Percentiles rank a stretch among this genome's conserved stretches.
Conservation (phyloP, 1,140 invertebrate genomes). For the Phymorhynchus buccinoides region DNA sequence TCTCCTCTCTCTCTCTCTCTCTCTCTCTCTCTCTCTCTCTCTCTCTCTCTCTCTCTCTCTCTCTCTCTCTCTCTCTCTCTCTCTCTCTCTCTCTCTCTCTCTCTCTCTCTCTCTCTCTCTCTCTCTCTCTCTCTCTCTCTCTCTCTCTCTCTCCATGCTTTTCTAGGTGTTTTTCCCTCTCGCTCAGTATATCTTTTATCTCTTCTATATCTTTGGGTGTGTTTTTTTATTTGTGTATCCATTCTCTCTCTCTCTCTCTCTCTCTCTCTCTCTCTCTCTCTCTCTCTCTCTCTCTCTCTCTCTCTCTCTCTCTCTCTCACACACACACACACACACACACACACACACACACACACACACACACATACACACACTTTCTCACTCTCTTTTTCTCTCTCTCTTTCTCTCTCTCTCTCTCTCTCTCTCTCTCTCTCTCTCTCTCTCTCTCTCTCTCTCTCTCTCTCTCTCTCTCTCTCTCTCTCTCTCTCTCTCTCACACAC, state of each 20-base stretch:
- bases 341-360: background rate
- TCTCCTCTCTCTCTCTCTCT: background rate
- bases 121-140: background rate
- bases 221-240: background rate
- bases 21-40: background rate
- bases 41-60: background rate
- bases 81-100: too few relatives aligned
- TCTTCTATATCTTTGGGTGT: too few relatives aligned
- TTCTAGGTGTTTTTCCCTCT: too few relatives aligned
- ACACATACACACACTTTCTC: too few relatives aligned
- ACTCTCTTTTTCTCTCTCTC: background rate
- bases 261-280: background rate
- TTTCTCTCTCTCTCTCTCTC: background rate
- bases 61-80: background rate
- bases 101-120: background rate
- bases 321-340: background rate
- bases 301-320: background rate
- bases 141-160: background rate
- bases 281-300: background rate
- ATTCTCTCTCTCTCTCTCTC: background rate
- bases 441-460: slow-evolving; percentile 8
- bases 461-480: too few relatives aligned
- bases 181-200: too few relatives aligned
- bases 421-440: background rate
- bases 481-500: too few relatives aligned